These are phyloP conservation scores for Daphoenositta chrysoptera DNA, from an alignment of 2,113 vertebrate genomes.

Conservation along the genomic window DNA sequence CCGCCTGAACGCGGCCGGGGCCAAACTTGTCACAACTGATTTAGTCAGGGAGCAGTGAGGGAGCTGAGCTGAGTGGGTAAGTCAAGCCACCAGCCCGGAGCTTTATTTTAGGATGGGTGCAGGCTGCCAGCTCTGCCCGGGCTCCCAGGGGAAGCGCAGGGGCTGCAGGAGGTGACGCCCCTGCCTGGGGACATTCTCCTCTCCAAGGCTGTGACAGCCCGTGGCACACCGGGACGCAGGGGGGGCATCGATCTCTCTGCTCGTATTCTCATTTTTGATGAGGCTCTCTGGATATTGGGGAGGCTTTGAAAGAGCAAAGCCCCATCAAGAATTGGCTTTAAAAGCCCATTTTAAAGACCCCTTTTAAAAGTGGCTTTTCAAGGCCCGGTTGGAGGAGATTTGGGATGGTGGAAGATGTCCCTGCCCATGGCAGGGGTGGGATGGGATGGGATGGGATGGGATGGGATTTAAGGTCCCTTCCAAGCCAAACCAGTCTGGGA, in stretches of 20 bases:
- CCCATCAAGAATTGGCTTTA: rapidly evolving
- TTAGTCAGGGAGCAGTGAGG: background rate
- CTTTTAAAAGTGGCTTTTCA: background rate
- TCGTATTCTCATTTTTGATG: rapidly evolving
- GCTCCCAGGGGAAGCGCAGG: background rate
- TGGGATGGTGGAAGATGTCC: background rate
- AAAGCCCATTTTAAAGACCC: rapidly evolving
- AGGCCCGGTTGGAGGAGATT: background rate
- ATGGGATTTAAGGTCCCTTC: background rate
- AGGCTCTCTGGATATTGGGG: background rate
- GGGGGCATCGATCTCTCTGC: background rate
- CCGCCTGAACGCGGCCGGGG: rapidly evolving
- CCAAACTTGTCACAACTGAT: background rate
- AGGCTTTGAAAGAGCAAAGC: background rate
- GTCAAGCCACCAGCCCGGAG: background rate
- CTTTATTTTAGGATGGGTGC: background rate
- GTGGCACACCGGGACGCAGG: background rate
- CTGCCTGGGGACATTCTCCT: background rate
- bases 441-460: background rate
- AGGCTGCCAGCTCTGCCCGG: background rate
- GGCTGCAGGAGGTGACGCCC: background rate
- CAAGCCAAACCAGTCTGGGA: background rate
- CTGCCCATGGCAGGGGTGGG: background rate
- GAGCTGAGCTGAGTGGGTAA: background rate
- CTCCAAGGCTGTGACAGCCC: background rate